A percentile compares a stretch with the other conserved stretches of the same genome.
Conservation (phyloP, 2,888 invertebrate species). For the Seira musarum region DNA sequence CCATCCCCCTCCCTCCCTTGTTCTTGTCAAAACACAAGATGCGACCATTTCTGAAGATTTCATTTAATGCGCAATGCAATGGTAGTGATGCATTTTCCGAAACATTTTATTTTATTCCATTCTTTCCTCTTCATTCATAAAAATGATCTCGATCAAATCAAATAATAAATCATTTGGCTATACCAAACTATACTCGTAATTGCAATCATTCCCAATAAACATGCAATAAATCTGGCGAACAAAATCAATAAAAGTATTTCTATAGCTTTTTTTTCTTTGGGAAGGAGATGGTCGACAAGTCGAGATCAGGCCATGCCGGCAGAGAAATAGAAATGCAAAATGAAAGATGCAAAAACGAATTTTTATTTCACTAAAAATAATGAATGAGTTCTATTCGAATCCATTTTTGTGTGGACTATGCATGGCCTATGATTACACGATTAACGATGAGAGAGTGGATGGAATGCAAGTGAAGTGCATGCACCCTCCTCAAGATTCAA, state of each 20-base stretch:
- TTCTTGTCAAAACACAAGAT: conserved; percentile 5
- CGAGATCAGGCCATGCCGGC: too few relatives aligned
- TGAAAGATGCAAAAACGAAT: not conserved
- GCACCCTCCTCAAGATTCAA: not conserved
- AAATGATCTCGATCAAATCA: not conserved
- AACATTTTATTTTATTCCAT: not conserved
- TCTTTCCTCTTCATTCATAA: too few relatives aligned
- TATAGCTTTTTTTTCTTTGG: not conserved
- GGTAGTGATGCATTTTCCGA: not conserved
- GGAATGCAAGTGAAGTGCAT: not conserved
- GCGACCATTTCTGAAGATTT: too few relatives aligned
- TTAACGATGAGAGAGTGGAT: not conserved
- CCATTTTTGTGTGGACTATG: not conserved
- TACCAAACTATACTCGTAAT: not conserved
- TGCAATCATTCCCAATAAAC: conserved; percentile 10
- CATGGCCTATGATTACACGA: not conserved
- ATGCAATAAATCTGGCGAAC: conserved; percentile 13
- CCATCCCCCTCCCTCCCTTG: not conserved
- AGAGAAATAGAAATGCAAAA: not conserved
- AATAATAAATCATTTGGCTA: not conserved
- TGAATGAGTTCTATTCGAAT: not conserved
- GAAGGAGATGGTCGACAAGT: too few relatives aligned
- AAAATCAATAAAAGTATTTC: conserved; percentile 13
- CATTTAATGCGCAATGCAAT: not conserved
- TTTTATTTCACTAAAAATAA: conserved; percentile 5